These are phyloP conservation scores for Sinohyriopsis cumingii DNA, from an alignment of 2,888 invertebrate species.

Conservation along the genomic window DNA sequence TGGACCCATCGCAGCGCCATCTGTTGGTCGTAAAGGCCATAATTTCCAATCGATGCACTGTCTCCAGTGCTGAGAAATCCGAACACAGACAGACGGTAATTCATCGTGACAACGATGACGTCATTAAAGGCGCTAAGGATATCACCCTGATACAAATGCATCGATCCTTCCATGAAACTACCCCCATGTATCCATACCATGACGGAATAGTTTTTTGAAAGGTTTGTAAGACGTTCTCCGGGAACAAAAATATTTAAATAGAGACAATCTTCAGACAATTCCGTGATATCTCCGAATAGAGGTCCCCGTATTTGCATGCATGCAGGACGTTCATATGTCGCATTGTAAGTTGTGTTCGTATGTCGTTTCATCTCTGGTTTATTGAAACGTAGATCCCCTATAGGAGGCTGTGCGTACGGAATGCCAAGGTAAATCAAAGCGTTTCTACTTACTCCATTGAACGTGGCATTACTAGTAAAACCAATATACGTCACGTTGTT, in stretches of 20 bases:
- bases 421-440: conserved; percentile 9
- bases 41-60: conserved; percentile 59
- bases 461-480: no score
- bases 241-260: conserved; percentile 26
- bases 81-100: conserved; percentile 22
- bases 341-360: conserved; percentile 12
- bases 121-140: conserved; percentile 13
- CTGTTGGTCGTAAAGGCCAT: conserved; percentile 66
- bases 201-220: conserved; percentile 6
- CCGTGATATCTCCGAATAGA: background rate
- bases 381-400: conserved; percentile 18
- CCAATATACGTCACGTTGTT: no score
- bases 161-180: conserved; percentile 10
- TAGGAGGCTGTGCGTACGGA: conserved; percentile 23
- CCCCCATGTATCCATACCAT: conserved; percentile 36
- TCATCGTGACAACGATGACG: conserved; percentile 27
- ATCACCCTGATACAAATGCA: conserved; percentile 11
- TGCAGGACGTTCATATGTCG: conserved; percentile 11
- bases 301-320: conserved; percentile 15
- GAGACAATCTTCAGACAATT: conserved; percentile 20
- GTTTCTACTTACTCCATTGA: background rate
- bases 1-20: conserved; percentile 66
- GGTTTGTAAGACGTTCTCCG: background rate
- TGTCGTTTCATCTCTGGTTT: conserved; percentile 8
- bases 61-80: conserved; percentile 19